Percentiles rank a stretch among this genome's conserved stretches.
Conservation (phyloP, 2,888 invertebrate species). For the Mongoloraphidia duomilia region DNA sequence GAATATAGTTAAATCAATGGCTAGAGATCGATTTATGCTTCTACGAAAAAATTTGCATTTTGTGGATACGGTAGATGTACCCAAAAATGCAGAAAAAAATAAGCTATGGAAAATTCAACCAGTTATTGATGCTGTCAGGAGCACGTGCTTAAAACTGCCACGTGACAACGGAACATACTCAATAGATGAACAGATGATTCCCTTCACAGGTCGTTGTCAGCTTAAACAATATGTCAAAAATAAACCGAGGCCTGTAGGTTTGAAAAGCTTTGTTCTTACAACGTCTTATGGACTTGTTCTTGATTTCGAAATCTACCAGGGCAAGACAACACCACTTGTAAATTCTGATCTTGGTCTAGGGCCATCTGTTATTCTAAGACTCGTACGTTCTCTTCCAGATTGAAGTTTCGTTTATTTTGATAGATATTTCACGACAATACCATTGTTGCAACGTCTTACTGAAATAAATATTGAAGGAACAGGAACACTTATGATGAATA, state of each 20-base stretch:
- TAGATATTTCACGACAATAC: constrained; percentile 11
- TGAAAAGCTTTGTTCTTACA: constrained; percentile 24
- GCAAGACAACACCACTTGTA: constrained; percentile 12
- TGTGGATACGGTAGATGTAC: constrained; percentile 10
- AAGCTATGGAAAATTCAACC: constrained; percentile 17
- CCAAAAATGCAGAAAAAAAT: constrained; percentile 10
- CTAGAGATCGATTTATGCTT: constrained; percentile 14
- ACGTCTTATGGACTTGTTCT: constrained; percentile 13
- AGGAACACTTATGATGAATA: constrained; percentile 12
- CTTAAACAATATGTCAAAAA: constrained; percentile 17
- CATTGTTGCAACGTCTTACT: too few species aligned
- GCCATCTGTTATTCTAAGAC: too few species aligned
- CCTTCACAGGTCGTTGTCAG: constrained; percentile 17
- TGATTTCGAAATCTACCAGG: constrained; percentile 20
- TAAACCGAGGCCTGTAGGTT: constrained; percentile 21
- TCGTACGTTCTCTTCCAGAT: constrained; percentile 15
- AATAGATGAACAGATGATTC: constrained; percentile 20
- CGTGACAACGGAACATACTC: constrained; percentile 4
- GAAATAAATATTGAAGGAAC: constrained; percentile 12
- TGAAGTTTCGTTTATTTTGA: constrained; percentile 14
- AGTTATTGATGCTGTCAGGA: constrained; percentile 18
- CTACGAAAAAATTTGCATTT: constrained; percentile 13
- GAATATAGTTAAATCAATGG: constrained; percentile 12
- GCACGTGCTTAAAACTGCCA: constrained; percentile 11
- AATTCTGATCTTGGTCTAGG: too few species aligned